These are phyloP conservation scores for Drosophila triauraria DNA, from an alignment of 1,140 invertebrate species.

Conservation along the genomic window DNA sequence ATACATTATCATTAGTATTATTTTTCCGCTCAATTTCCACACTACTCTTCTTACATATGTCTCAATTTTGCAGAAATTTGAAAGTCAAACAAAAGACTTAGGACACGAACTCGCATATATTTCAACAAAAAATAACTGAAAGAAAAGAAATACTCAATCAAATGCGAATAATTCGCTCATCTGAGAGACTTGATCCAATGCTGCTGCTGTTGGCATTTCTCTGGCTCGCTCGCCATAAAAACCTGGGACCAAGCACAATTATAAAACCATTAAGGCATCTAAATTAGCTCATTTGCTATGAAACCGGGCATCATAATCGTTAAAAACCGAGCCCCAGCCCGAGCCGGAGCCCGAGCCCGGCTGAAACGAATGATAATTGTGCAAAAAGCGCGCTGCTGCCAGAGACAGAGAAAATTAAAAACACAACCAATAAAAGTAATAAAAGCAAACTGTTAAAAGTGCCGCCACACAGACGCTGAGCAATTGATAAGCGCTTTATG, in stretches of 20 bases:
- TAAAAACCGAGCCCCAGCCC: conserved; percentile 36
- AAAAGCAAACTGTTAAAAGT: conserved; percentile 56
- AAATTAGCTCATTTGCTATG: conserved; percentile 79
- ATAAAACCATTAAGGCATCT: conserved; percentile 75
- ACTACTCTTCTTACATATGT: conserved; percentile 27
- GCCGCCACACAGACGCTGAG: conserved; percentile 43
- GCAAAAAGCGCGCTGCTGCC: conserved; percentile 21
- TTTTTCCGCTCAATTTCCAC: background rate
- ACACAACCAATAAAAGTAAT: conserved; percentile 43
- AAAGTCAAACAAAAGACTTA: conserved; percentile 37
- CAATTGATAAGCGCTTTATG: conserved; percentile 62
- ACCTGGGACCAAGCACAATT: conserved; percentile 58
- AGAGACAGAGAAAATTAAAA: conserved; percentile 11
- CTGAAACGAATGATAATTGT: conserved; percentile 56
- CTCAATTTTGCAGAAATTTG: conserved; percentile 43
- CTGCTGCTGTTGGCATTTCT: conserved; percentile 7
- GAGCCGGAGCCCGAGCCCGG: conserved; percentile 19
- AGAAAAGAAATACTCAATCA: conserved; percentile 20
- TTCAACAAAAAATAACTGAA: background rate
- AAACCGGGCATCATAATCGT: conserved; percentile 70
- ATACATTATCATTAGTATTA: conserved; percentile 15
- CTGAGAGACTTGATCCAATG: conserved; percentile 17
- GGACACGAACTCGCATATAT: conserved; percentile 30
- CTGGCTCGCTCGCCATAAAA: conserved; percentile 41
- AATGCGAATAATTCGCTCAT: conserved; percentile 17